These are phyloP conservation scores for Himalopsyche japonica DNA, from an alignment of 2,888 invertebrate species.

Conservation along the genomic window DNA sequence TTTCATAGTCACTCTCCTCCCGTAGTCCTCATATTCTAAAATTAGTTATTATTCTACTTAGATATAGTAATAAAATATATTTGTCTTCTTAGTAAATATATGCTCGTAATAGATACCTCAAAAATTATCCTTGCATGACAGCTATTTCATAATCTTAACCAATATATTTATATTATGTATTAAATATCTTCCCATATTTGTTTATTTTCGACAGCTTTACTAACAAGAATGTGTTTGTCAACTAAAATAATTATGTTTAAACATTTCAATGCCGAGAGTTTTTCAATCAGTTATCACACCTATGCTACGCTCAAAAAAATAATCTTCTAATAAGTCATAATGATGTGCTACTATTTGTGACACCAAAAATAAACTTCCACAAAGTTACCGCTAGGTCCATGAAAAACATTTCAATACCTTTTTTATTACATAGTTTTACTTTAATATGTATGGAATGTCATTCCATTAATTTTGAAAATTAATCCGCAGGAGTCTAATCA, in stretches of 20 bases:
- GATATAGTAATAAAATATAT: background rate
- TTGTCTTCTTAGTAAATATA: background rate
- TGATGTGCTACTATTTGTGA: no score
- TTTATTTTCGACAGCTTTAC: background rate
- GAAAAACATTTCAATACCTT: no score
- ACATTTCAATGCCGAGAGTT: no score
- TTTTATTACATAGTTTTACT: no score
- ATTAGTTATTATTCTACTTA: background rate
- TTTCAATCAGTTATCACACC: no score
- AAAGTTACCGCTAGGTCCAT: no score
- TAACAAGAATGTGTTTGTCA: background rate
- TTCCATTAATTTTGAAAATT: no score
- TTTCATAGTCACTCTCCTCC: background rate
- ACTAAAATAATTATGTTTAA: background rate
- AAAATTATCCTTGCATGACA: background rate
- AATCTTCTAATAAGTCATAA: no score
- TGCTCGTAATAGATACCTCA: background rate
- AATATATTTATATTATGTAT: background rate
- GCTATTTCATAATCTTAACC: background rate
- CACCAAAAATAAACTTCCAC: no score
- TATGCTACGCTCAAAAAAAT: no score
- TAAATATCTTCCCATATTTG: background rate
- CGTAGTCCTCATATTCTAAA: background rate
- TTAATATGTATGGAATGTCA: no score
- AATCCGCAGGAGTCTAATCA: no score